phyloP scores from a whole-genome alignment of 2,113 vertebrate species.

The Rattus rattus region DNA sequence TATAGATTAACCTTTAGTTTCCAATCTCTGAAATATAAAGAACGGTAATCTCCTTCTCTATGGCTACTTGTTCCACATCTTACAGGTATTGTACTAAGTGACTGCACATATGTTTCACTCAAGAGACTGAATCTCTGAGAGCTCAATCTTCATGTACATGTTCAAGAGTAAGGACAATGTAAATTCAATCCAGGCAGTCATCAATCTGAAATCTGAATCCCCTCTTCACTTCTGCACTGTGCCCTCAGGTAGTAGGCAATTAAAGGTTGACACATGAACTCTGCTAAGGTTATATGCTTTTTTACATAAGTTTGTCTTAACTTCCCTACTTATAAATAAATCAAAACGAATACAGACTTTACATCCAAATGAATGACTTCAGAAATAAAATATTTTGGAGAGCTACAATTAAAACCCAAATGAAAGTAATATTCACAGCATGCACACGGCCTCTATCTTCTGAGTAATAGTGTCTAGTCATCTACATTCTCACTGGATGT shows the following conservation, averaged over 20 bases:
- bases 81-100: background rate
- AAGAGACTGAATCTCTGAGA: conserved; percentile 6
- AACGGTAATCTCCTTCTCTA: conserved; percentile 9
- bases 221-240: background rate
- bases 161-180: conserved; percentile 21
- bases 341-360: background rate
- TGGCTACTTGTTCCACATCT: background rate
- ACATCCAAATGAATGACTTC: background rate
- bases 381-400: conserved; percentile 3
- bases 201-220: background rate
- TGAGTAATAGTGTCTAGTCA: background rate
- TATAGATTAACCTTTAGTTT: background rate
- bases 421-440: conserved; percentile 9
- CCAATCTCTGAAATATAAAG: background rate
- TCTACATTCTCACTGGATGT: background rate
- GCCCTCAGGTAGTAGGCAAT: background rate
- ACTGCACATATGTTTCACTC: background rate
- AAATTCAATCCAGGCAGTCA: conserved; percentile 19
- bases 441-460: background rate
- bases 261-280: background rate
- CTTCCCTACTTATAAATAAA: background rate
- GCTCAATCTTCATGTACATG: background rate
- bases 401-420: background rate
- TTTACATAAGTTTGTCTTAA: background rate
- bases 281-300: background rate